phyloP scores from a whole-genome alignment of 2,113 vertebrate genomes.

The Pomatostomus ruficeps region DNA sequence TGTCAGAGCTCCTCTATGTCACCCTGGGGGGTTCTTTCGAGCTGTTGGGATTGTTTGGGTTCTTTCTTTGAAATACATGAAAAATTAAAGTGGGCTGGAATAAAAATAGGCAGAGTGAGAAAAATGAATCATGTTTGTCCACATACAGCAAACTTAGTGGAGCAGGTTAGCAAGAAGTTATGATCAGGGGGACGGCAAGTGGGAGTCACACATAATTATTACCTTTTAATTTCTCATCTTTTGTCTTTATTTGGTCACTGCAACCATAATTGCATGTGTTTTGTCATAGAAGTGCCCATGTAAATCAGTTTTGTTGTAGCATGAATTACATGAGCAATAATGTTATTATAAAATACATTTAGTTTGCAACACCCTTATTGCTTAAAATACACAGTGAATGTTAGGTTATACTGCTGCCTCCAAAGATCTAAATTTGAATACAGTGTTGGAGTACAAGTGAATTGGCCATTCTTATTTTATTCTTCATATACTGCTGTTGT shows the following conservation, averaged over 20 bases:
- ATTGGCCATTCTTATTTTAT: background rate
- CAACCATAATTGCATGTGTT: background rate
- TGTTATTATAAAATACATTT: background rate
- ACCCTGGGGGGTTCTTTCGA: background rate
- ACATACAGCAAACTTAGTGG: background rate
- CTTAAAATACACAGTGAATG: background rate
- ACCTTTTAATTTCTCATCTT: background rate
- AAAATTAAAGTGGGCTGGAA: background rate
- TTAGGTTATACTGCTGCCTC: background rate
- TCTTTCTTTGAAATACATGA: background rate
- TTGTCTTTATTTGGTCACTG: background rate
- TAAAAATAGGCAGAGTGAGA: background rate
- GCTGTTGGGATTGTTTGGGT: background rate
- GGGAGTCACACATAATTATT: background rate
- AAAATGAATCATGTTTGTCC: background rate
- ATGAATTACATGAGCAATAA: background rate
- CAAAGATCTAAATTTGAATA: background rate
- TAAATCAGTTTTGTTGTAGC: background rate
- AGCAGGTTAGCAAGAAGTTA: background rate
- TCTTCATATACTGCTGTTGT: background rate
- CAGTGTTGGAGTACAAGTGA: background rate
- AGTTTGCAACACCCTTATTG: background rate
- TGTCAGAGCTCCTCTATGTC: background rate
- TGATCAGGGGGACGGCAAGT: background rate
- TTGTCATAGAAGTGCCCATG: background rate